phyloP scores from a whole-genome alignment of 2,113 vertebrate species.

The Lonchura striata region DNA sequence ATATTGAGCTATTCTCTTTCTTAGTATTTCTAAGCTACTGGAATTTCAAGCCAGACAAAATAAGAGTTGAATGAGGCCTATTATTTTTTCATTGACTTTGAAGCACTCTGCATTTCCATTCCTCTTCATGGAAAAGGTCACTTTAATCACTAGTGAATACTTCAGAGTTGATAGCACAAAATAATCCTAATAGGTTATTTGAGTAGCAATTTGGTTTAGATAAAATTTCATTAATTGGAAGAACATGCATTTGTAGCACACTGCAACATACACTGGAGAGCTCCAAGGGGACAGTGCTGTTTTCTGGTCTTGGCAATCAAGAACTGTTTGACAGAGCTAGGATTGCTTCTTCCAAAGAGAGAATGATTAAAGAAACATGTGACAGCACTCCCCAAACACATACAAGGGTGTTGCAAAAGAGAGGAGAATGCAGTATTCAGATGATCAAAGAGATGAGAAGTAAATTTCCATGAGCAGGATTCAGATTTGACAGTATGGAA shows the following conservation, averaged over 20 bases:
- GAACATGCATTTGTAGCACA: background rate
- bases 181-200: conserved; percentile 9
- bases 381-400: background rate
- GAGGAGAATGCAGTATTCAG: background rate
- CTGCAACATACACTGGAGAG: background rate
- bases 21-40: background rate
- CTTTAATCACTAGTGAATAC: conserved; percentile 38
- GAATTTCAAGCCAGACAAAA: background rate
- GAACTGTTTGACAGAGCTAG: background rate
- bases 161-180: conserved; percentile 35
- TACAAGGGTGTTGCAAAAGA: background rate
- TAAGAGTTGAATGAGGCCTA: background rate
- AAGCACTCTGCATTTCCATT: background rate
- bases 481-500: background rate
- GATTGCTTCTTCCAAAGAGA: background rate
- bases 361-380: background rate
- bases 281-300: background rate
- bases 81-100: conserved; percentile 33
- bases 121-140: conserved; percentile 36
- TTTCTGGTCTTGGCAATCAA: background rate
- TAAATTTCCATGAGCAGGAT: background rate
- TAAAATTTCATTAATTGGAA: conserved; percentile 1
- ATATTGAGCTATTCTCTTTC: background rate
- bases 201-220: conserved; percentile 22
- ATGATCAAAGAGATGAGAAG: background rate